Base-by-base conservation (phyloP, 2,113 vertebrate genomes). In the Oncorhynchus kisutch region DNA sequence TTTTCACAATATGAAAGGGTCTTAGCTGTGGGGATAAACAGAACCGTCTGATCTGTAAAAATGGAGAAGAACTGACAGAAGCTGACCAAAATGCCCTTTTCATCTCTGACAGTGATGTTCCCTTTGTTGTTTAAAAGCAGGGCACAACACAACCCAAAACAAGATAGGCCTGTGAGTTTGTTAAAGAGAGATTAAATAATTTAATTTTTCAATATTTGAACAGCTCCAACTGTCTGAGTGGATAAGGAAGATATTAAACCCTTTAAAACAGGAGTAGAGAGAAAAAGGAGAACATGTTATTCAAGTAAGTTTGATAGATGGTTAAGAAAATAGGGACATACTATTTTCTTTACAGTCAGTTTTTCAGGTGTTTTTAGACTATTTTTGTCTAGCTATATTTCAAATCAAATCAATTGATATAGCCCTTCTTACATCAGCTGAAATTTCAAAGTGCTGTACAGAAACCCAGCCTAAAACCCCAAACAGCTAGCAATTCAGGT, bases 81-180 rank as follows among this genome's bases (percentile, higher is more conserved):
- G 45, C 62, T 45, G 29, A 25, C 48, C 20, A 59, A 22, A 71
- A 65, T 13, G 13, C 2, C 25, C n/a, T n/a, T 72, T 76, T 72
- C 66, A 75, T 72, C 60, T 34, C 60, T 13, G 24, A 20, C 59
- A 25, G 29, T 16, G 60, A 57, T 24, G 22, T 66, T 45, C 5
- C 22, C 76, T 69, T 54, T 75, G 70, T 48, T 72, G 67, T 80
- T 77, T 5, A 75, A 75, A 75, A 77, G 71, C 9, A 64, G 51
- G 22, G 14, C 70, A 71, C 25, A 60, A 54, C 51, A 66, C 22
- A 29, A 69, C 5, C 45, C 13, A 1, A 3, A 59, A 60, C 6
- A 72, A 16, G 12, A 8, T 18, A 29, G 39, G 39, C 31, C 20
- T 16, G 6, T 5, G 12, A 65, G 22, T 13, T 27, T 71, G 12